Evolutionary conservation across 2,888 invertebrate genomes (phyloP).

Genomic region (Fabriciana adippe): DNA sequence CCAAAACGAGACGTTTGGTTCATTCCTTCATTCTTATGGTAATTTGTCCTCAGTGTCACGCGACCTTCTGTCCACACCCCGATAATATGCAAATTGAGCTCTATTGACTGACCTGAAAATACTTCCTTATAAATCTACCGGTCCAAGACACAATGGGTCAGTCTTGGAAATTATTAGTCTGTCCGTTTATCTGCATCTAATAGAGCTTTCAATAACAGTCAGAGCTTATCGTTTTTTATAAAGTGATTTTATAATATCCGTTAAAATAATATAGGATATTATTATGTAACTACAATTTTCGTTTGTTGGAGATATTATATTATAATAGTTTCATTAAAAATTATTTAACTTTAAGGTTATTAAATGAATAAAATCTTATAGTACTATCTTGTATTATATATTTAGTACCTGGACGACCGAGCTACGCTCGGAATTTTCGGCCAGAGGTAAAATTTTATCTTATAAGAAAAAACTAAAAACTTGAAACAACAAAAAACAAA

Average conservation of each 20-base stretch:
- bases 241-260: conserved; percentile 5
- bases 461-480: too few relatives aligned
- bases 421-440: too few relatives aligned
- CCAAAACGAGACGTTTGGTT: conserved; percentile 59
- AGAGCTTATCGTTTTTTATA: conserved; percentile 4
- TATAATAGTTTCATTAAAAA: too few relatives aligned
- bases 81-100: conserved; percentile 78
- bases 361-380: too few relatives aligned
- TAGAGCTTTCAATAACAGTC: conserved; percentile 17
- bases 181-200: conserved; percentile 9
- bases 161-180: conserved; percentile 15
- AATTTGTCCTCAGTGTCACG: conserved; percentile 73
- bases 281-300: too few relatives aligned
- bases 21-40: conserved; percentile 76
- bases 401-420: too few relatives aligned
- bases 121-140: conserved; percentile 62
- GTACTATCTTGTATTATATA: too few relatives aligned
- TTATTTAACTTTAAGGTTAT: too few relatives aligned
- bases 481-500: too few relatives aligned
- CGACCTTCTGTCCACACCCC: conserved; percentile 77
- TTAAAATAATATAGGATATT: neutral
- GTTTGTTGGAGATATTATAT: too few relatives aligned
- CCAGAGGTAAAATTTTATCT: too few relatives aligned
- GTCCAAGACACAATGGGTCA: conserved; percentile 12
- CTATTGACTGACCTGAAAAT: conserved; percentile 75